Evolutionary conservation across 2,797 vertebrate genomes (phyloP), one percentile per base, ranked within the genome.

Genomic region (Monodelphis domestica): DNA sequence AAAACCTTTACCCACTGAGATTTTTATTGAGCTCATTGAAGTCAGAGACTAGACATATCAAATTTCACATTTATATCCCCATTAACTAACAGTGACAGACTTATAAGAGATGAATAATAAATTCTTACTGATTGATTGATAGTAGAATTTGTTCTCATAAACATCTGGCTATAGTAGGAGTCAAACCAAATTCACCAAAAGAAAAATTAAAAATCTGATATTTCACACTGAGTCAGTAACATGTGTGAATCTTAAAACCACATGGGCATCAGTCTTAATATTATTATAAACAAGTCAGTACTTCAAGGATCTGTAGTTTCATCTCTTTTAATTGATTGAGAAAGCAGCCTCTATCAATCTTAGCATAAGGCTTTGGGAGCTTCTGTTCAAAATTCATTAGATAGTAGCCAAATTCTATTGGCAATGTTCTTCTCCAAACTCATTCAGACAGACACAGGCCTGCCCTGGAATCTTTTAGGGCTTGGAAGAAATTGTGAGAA

Each of bases 91-190:
- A 78, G 38, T 45, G 38, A 78, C 38, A 24, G 38, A 26, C n/a
- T 17, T 38, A 78, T 24, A 78, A 78, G 78, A 78, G 21, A 78
- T 45, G 1, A 9, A 45, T 26, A 78, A 45, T 45, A 90, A 89
- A 50, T 53, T 54, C 14, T 45, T 94, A 51, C 56, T 12, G 88
- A 51, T n/a, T 45, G 29, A 52, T 59, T 94, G 92, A 89, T 93
- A 90, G 89, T 93, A 63, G 15, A 91, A 12, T 9, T 89, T 88
- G 45, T 3, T 91, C 51, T 90, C 12, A 90, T 51, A 70, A 5
- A 26, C 14, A 93, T 55, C 54, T 91, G 84, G 78, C 54, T 91
- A 90, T 88, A 87, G 50, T 24, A n/a, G 30, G 24, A 15, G 5
- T 90, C 52, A 87, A 92, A 87, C 54, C 29, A 54, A 56, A 24